Evolutionary conservation across 2,797 vertebrate genomes (phyloP), one percentile per base, ranked within the genome.

Genomic region (Prionace glauca): DNA sequence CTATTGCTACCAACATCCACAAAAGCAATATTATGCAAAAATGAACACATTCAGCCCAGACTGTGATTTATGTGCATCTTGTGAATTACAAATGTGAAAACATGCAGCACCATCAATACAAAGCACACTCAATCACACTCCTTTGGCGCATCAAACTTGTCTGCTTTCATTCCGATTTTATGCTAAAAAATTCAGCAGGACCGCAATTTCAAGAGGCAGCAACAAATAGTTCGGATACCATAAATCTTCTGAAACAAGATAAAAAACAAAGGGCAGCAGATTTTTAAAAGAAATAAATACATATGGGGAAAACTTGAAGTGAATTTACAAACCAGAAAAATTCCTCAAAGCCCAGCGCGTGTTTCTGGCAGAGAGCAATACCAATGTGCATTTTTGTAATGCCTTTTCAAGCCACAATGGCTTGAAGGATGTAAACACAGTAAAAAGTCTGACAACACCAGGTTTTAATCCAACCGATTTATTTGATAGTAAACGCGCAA

Each of bases 211-310:
- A 56, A 92, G 50, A n/a, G 71, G 24, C 29, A 20, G 45, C 41
- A 74, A 56, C 93, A 56, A 56, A 50, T 77, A 95, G 45, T 95
- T 95, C 29, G 29, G 45, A 56, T 95, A 56, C 29, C 71, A 56
- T 77, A 56, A 95, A 50, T 95, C 92, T 94, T 94, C 50, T 60
- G 41, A 95, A 95, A 69, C 93, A n/a, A 95, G 45, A 72, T 65
- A 77, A 94, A 56, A 56, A 50, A 50, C 4, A 87, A 24, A 45
- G 29, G 20, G 36, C n/a, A 92, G 56, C 56, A 90, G 29, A 67
- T 67, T 65, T 92, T 50, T 72, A 41, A 94, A 92, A 62, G 62
- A 32, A 71, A 71, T 11, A 32, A 22, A 69, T 24, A 45, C 22
- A 74, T 72, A 32, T 72, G 12, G 88, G 62, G 65, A 45, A 74